Evolutionary conservation across 1,140 invertebrate species (phyloP), one percentile per base, ranked within the genome.

Genomic region (Hycleus phaleratus): DNA sequence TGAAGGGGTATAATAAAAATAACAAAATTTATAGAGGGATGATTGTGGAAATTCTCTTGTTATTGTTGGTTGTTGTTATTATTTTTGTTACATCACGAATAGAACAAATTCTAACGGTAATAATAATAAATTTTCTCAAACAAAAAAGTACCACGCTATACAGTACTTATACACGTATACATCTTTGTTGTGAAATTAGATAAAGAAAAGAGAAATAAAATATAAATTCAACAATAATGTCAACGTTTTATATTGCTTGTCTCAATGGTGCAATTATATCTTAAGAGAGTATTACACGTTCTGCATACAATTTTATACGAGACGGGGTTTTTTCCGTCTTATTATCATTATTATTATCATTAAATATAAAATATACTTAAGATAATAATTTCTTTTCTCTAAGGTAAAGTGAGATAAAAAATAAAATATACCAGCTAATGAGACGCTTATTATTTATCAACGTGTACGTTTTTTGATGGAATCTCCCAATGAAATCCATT

Each of bases 231-330:
- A 55, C 52, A 55, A 55, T 55, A 55, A 55, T 55, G 52, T 55
- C 52, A 46, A 24, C 45, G 38, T 46, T 55, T 55, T 55, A 55
- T 55, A 55, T 55, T 47, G 46, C 52, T 24, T 11, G 26, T 44
- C 52, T 55, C 52, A 12, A 55, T 24, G 38, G 52, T 32, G 42
- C 52, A 55, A 55, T 55, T 55, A 46, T 46, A 24, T 38, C 26
- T 32, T 55, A 55, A 42, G 32, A 54, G 51, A 55, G 52, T 46
- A 55, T 55, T 55, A 46, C 52, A 46, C 18, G 52, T 55, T 44
- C 38, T 55, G 52, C 52, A 55, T 55, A 55, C 44, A 38, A 47
- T 32, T 32, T 32, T 5, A 18, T 18, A 32, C 32, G 32, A 18
- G 38, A 55, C 38, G 44, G 45, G 38, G 38, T 55, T 46, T 55